Conservation (phyloP, 2,888 invertebrate species). For the Lymantria dispar region DNA sequence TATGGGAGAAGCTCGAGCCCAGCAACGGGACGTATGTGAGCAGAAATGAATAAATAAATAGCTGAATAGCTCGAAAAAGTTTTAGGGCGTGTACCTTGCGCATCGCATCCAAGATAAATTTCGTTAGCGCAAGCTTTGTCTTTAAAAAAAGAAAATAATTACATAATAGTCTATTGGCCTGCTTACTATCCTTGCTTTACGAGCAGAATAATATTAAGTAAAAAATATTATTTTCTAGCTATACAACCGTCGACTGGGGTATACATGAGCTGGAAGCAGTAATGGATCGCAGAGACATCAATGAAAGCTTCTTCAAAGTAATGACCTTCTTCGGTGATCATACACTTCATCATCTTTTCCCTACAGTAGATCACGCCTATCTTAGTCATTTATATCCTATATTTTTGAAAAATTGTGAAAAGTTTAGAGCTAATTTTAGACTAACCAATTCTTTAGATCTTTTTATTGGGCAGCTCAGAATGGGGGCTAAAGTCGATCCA, state of each 20-base stretch:
- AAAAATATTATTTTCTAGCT: not conserved
- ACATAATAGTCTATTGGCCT: too few species aligned
- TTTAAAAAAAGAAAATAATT: too few species aligned
- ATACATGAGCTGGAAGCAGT: conserved; percentile 89
- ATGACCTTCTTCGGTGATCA: conserved; percentile 90
- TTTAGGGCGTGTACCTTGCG: too few species aligned
- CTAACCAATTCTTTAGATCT: conserved; percentile 56
- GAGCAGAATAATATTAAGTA: too few species aligned
- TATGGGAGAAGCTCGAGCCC: too few species aligned
- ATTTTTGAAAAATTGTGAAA: conserved; percentile 82
- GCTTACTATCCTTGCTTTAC: too few species aligned
- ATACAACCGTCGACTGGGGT: conserved; percentile 85
- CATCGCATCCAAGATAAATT: too few species aligned
- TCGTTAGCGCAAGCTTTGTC: too few species aligned
- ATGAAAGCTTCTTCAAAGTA: conserved; percentile 84
- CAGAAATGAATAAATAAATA: too few species aligned
- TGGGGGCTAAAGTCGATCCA: conserved; percentile 52
- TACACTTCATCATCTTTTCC: conserved; percentile 90
- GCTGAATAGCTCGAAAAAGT: too few species aligned
- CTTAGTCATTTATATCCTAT: conserved; percentile 85
- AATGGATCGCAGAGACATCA: conserved; percentile 86
- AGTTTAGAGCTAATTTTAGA: conserved; percentile 81
- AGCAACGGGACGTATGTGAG: too few species aligned
- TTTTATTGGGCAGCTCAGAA: conserved; percentile 60
- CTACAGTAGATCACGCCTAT: conserved; percentile 88